These are phyloP conservation scores for Watersipora subatra DNA, from an alignment of 1,140 invertebrate species.

Conservation along the genomic window DNA sequence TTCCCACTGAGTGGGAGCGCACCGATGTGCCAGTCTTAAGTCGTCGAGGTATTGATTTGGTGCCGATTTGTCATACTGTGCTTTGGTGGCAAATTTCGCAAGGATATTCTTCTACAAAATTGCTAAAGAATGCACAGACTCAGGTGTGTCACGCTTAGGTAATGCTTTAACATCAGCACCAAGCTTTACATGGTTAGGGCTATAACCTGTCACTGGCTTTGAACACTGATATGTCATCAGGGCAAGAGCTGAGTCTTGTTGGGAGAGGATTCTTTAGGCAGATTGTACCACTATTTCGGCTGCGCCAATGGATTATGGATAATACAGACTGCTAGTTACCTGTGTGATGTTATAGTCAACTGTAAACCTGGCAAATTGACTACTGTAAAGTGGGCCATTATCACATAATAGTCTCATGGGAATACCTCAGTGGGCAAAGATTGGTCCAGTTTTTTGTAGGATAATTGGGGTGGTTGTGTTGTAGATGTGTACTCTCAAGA, in stretches of 20 bases:
- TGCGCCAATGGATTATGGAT: constrained; percentile 3
- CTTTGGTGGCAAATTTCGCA: too few species aligned
- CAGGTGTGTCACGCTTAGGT: too few species aligned
- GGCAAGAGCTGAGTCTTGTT: background rate
- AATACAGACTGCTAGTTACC: constrained; percentile 7
- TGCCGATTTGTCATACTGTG: too few species aligned
- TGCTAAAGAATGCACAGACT: too few species aligned
- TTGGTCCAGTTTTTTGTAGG: background rate
- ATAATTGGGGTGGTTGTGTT: background rate
- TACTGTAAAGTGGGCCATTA: constrained; percentile 6
- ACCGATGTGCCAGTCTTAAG: too few species aligned
- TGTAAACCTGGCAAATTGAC: background rate
- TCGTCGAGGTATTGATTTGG: too few species aligned
- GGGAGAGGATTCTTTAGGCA: constrained; percentile 4
- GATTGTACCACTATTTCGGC: constrained; percentile 14
- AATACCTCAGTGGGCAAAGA: constrained; percentile 5
- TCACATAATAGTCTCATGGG: constrained; percentile 3
- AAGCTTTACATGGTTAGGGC: background rate
- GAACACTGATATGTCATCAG: background rate
- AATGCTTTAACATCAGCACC: too few species aligned
- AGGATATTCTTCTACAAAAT: too few species aligned
- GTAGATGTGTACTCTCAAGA: too few species aligned
- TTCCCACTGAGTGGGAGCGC: too few species aligned
- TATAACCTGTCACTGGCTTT: background rate
- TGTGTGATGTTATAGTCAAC: constrained; percentile 6